A percentile compares a stretch with the other conserved stretches of the same genome.
phyloP scores from a whole-genome alignment of 2,888 invertebrate genomes.

The Platycnemis pennipes region DNA sequence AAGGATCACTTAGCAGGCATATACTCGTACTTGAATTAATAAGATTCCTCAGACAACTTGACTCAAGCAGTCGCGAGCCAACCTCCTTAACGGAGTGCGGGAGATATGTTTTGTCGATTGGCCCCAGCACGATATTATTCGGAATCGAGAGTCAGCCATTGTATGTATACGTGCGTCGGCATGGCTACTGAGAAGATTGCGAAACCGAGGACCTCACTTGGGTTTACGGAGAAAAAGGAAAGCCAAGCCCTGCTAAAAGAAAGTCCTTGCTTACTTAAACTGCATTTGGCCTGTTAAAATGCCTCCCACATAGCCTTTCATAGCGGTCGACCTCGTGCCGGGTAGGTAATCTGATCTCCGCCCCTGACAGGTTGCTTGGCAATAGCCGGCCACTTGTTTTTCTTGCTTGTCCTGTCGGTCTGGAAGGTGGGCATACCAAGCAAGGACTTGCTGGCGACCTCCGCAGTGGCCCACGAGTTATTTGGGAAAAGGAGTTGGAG shows the following conservation, averaged over 20 bases:
- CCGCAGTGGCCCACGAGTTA: not conserved
- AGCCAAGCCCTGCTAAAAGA: not conserved
- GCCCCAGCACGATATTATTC: not conserved
- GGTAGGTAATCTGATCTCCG: not conserved
- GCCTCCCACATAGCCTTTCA: not conserved
- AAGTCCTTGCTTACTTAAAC: not conserved
- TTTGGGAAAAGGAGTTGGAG: not conserved
- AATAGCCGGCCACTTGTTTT: not conserved
- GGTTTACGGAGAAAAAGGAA: not conserved
- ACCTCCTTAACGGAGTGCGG: too few species aligned
- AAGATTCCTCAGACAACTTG: too few species aligned
- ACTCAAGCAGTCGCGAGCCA: too few species aligned
- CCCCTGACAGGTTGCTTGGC: not conserved
- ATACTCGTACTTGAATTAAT: too few species aligned
- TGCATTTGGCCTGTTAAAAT: conserved; percentile 26
- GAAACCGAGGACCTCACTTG: not conserved
- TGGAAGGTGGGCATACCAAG: conserved; percentile 4
- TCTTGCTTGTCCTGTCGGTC: not conserved
- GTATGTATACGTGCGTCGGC: not conserved
- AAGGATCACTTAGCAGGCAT: too few species aligned
- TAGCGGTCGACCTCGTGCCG: not conserved
- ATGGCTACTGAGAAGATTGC: not conserved
- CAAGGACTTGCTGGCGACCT: conserved; percentile 10
- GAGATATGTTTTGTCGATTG: too few species aligned
- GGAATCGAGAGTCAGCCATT: not conserved